phyloP scores from a whole-genome alignment of 2,797 vertebrate genomes.

The Pangasius larnaudii region DNA sequence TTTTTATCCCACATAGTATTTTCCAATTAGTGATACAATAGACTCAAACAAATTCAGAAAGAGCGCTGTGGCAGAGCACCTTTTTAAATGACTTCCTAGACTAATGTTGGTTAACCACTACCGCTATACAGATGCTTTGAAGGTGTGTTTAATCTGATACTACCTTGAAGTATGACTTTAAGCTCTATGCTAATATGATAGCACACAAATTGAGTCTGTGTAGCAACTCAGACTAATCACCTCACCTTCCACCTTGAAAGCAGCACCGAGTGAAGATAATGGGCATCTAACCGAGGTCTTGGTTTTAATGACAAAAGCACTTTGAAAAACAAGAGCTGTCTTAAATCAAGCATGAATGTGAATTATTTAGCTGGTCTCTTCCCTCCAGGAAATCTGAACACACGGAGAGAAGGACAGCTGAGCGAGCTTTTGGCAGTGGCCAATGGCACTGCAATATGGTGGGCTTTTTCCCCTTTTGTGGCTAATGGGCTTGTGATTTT shows the following conservation, averaged over 20 bases:
- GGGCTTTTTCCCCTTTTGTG: constrained; percentile 5
- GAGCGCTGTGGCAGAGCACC: background rate
- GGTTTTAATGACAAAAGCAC: constrained; percentile 41
- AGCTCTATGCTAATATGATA: constrained; percentile 24
- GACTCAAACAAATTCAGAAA: background rate
- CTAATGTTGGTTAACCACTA: background rate
- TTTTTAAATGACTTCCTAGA: background rate
- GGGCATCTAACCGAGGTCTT: constrained; percentile 6
- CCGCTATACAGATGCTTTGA: constrained; percentile 6
- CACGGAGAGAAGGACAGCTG: constrained; percentile 46
- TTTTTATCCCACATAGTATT: background rate
- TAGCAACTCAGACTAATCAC: constrained; percentile 34
- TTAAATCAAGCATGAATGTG: constrained; percentile 66
- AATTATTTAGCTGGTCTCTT: constrained; percentile 69
- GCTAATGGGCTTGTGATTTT: background rate
- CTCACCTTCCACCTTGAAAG: constrained; percentile 40
- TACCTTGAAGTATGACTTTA: background rate
- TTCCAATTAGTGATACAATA: background rate
- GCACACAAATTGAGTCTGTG: background rate
- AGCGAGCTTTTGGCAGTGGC: constrained; percentile 41
- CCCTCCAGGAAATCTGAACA: constrained; percentile 59
- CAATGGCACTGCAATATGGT: constrained; percentile 49
- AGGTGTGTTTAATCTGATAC: constrained; percentile 17
- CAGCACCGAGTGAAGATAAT: constrained; percentile 20
- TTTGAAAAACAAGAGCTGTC: constrained; percentile 56